Percentiles rank a stretch among this genome's conserved stretches.
These are phyloP conservation scores for Hartigia nigra DNA, from an alignment of 2,888 invertebrate genomes.

Conservation along the genomic window DNA sequence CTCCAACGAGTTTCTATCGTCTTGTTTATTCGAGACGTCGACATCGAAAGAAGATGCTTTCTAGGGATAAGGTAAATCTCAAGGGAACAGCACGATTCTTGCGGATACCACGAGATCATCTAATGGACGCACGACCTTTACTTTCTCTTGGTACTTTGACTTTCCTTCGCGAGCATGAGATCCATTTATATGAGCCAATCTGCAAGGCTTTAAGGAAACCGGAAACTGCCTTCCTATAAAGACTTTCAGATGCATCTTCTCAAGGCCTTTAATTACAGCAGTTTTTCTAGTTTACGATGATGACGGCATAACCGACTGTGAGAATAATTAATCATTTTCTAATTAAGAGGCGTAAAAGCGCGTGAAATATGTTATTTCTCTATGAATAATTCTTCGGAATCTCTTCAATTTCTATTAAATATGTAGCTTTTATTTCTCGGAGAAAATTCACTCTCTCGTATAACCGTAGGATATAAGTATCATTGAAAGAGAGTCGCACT, in stretches of 20 bases:
- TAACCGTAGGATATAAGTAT: not conserved
- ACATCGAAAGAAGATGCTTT: conserved; percentile 45
- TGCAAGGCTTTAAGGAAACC: not conserved
- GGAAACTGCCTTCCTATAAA: not conserved
- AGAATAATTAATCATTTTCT: not conserved
- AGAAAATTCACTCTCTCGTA: not conserved
- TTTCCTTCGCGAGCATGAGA: conserved; percentile 23
- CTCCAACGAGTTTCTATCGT: not conserved
- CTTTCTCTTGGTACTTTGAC: conserved; percentile 28
- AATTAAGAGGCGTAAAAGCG: not conserved
- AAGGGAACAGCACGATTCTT: conserved; percentile 31
- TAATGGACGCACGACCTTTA: conserved; percentile 51
- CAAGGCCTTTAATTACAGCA: not conserved
- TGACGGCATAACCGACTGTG: not conserved
- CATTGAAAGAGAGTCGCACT: not conserved
- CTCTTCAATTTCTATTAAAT: not conserved
- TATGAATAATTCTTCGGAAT: not conserved
- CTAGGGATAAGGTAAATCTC: conserved; percentile 47
- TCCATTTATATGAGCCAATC: not conserved
- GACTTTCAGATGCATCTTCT: not conserved
- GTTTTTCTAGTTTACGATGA: not conserved
- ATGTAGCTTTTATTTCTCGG: not conserved
- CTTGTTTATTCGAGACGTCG: not conserved
- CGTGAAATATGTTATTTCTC: not conserved
- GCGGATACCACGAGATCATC: conserved; percentile 53